Percentiles rank a stretch among this genome's conserved stretches.
These are phyloP conservation scores for Salminus brasiliensis DNA, from an alignment of 2,113 vertebrate species.

Conservation along the genomic window DNA sequence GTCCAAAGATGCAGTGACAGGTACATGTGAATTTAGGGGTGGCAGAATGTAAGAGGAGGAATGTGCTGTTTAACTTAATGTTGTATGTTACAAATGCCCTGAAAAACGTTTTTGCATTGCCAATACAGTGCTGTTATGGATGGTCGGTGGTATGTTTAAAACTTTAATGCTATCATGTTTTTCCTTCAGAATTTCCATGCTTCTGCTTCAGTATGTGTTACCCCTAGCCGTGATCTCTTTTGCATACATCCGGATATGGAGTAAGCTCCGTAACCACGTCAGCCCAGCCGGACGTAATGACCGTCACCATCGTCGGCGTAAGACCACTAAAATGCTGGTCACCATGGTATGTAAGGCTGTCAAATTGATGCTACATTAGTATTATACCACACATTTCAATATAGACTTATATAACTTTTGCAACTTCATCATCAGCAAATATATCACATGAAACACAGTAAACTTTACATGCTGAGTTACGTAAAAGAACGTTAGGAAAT, in stretches of 20 bases:
- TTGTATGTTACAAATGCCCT: too few species aligned
- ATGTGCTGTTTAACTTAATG: background rate
- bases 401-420: background rate
- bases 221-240: slow-evolving; percentile 87
- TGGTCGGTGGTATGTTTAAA: background rate
- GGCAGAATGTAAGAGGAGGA: too few species aligned
- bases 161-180: slow-evolving; percentile 26
- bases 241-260: slow-evolving; percentile 90
- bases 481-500: too few species aligned
- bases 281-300: slow-evolving; percentile 77
- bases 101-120: background rate
- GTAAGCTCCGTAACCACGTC: slow-evolving; percentile 83
- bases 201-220: slow-evolving; percentile 87
- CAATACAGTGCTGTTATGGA: background rate
- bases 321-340: slow-evolving; percentile 94
- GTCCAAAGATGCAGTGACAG: background rate
- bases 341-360: slow-evolving; percentile 75
- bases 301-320: slow-evolving; percentile 82
- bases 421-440: too few species aligned
- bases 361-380: background rate
- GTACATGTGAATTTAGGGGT: too few species aligned
- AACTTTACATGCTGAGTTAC: too few species aligned
- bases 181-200: slow-evolving; percentile 84
- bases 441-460: too few species aligned
- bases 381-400: too few species aligned